phyloP scores from a whole-genome alignment of 2,888 invertebrate genomes.

The Mallateleia sp. region DNA sequence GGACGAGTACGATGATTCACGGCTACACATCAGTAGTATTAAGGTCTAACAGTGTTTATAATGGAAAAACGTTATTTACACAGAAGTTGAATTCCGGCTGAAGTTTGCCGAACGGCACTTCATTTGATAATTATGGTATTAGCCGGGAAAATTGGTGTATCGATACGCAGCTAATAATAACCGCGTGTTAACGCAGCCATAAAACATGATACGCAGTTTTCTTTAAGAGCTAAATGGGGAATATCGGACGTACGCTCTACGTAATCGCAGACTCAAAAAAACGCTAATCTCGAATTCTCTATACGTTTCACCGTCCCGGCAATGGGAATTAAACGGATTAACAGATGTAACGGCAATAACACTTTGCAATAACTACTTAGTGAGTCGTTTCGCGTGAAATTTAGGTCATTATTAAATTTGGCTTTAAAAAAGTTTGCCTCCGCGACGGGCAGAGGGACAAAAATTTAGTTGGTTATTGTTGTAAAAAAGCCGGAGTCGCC shows the following conservation, averaged over 20 bases:
- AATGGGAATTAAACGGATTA: constrained; percentile 15
- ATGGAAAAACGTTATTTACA: constrained; percentile 38
- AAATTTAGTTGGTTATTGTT: neutral
- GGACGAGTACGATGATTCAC: constrained; percentile 27
- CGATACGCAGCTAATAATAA: neutral
- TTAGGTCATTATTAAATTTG: constrained; percentile 22
- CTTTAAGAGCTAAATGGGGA: constrained; percentile 6
- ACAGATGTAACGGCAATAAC: constrained; percentile 2
- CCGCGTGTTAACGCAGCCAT: neutral
- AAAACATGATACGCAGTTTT: neutral
- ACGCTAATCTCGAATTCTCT: neutral
- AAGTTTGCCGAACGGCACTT: neutral
- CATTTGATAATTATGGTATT: neutral
- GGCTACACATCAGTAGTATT: constrained; percentile 42
- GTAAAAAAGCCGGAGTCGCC: neutral
- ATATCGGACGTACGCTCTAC: neutral
- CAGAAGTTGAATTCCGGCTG: neutral
- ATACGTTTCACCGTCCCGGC: neutral
- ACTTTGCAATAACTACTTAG: constrained; percentile 3
- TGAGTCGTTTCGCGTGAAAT: constrained; percentile 1
- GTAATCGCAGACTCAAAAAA: neutral
- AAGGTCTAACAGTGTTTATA: constrained; percentile 32
- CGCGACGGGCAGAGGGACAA: neutral
- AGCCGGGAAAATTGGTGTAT: neutral
- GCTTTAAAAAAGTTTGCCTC: constrained; percentile 4